Evolutionary conservation across 2,888 invertebrate species (phyloP), one percentile per base, ranked within the genome.

Genomic region (Ctenicera cuprea): DNA sequence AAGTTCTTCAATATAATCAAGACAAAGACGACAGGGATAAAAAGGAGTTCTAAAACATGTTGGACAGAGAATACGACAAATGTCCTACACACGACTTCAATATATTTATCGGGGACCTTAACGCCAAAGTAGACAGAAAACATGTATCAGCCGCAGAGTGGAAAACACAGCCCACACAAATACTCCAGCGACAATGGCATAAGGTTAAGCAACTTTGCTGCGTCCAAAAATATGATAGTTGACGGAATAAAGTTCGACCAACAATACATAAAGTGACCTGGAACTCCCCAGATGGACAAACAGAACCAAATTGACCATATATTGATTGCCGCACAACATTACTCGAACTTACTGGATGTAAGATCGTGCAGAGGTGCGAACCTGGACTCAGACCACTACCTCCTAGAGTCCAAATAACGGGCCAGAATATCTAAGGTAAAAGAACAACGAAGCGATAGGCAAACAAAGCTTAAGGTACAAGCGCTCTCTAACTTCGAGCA

Each of bases 241-340:
- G 50, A 8, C 22, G 12, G 22, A 8, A 50, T 20, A 20, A 50
- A 22, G 12, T 50, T 50, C 12, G 22, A 50, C 20, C 8, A 50
- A 22, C 20, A 1, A 33, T 57, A 33, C 57, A 57, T n/a, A 57
- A 30, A 57, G 14, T 12, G 18, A 57, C 57, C 5, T 57, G 14
- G 16, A 33, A 1, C 1, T 57, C 33, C 57, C 14, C 33, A 33
- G 57, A 33, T 26, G 14, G 14, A 9, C 57, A n/a, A n/a, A 14
- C 5, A n/a, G 30, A 57, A 33, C 16, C 57, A 57, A 9, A 57
- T 62, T 11, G 14, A 41, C n/a, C 61, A 61, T 41, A 20, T 61
- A n/a, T 38, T 61, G 61, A 61, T 61, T 22, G 52, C 5, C n/a
- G 12, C 22, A 22, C 22, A 22, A 20, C 52, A 52, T 3, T n/a